Evolutionary conservation across 2,888 invertebrate species (phyloP).

Genomic region (Epistrophe grossulariae): DNA sequence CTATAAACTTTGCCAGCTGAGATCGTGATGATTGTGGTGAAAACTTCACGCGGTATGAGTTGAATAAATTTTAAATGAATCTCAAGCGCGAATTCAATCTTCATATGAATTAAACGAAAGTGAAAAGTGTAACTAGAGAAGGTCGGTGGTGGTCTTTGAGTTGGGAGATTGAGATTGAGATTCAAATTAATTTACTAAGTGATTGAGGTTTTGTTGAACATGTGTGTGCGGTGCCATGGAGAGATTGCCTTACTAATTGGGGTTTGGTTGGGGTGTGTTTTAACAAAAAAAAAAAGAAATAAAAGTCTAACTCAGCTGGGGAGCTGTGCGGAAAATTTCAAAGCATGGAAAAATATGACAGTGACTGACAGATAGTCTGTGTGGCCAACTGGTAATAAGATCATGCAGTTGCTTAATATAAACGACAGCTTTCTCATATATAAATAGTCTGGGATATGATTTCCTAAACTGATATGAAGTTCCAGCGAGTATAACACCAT

Average conservation of each 20-base stretch:
- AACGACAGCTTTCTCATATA: constrained; percentile 10
- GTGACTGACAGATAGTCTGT: constrained; percentile 27
- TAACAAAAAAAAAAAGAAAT: not conserved
- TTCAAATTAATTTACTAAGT: constrained; percentile 34
- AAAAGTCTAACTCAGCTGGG: constrained; percentile 38
- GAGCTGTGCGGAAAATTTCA: constrained; percentile 53
- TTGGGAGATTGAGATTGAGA: constrained; percentile 10
- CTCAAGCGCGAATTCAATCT: constrained; percentile 47
- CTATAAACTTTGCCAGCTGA: constrained; percentile 3
- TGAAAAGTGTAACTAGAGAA: constrained; percentile 64
- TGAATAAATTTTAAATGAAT: constrained; percentile 59
- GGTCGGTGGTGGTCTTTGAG: constrained; percentile 33
- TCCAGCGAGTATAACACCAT: not conserved
- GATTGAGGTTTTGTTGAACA: constrained; percentile 24
- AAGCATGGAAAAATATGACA: constrained; percentile 38
- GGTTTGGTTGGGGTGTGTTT: constrained; percentile 40
- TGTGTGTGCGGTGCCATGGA: constrained; percentile 40
- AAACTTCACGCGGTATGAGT: constrained; percentile 65
- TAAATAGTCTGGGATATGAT: not conserved
- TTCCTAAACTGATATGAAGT: not conserved
- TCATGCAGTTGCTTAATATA: not conserved
- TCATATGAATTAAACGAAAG: constrained; percentile 58
- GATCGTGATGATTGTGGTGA: constrained; percentile 55
- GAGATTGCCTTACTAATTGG: constrained; percentile 42
- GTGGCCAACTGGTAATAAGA: constrained; percentile 21